Conservation (phyloP, 2,888 invertebrate genomes). For the Agrotis segetum region DNA sequence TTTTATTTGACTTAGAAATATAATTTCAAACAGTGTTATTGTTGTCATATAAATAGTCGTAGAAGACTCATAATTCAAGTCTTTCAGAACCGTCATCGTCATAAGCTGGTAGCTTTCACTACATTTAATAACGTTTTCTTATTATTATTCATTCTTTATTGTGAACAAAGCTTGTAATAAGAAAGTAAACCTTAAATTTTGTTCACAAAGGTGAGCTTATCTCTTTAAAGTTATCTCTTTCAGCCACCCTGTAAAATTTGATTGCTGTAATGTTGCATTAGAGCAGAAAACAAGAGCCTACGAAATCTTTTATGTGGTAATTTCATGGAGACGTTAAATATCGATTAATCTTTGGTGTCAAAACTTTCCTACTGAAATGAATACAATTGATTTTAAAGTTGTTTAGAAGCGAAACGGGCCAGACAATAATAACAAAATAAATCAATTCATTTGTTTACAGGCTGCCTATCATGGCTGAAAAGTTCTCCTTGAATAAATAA, state of each 20-base stretch:
- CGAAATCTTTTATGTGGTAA: not conserved
- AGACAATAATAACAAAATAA: conserved; percentile 7
- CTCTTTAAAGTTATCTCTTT: too few species aligned
- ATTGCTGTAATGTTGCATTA: not conserved
- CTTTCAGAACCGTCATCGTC: not conserved
- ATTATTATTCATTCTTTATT: not conserved
- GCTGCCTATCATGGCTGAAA: not conserved
- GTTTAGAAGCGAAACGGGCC: not conserved
- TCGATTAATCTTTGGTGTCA: not conserved
- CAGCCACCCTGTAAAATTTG: too few species aligned
- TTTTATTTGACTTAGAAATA: not conserved
- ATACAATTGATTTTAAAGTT: conserved; percentile 21
- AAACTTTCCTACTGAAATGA: conserved; percentile 9
- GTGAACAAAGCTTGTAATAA: too few species aligned
- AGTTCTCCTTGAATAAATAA: not conserved
- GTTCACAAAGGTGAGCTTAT: too few species aligned
- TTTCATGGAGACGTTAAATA: not conserved
- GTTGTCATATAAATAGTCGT: not conserved
- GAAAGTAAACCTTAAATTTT: too few species aligned
- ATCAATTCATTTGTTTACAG: conserved; percentile 4
- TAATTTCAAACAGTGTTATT: not conserved
- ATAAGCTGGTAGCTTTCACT: not conserved
- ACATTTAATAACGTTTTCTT: not conserved
- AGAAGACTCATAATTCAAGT: not conserved
- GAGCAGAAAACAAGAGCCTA: not conserved